Evolutionary conservation across 2,797 vertebrate species (phyloP).

Genomic region (Pampus argenteus): DNA sequence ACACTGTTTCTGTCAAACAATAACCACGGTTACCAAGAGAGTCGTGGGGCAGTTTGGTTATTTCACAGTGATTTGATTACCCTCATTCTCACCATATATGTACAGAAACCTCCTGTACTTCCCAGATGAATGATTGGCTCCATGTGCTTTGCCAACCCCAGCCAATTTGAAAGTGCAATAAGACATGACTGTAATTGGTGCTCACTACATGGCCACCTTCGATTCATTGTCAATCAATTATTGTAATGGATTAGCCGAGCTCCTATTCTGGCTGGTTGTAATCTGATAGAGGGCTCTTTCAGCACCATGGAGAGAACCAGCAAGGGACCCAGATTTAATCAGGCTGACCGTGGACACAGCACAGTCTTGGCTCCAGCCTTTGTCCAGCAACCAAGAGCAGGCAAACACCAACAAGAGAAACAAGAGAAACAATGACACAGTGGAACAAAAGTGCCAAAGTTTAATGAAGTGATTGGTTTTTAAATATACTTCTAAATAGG

Average conservation of each 20-base stretch:
- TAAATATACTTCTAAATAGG: constrained; percentile 50
- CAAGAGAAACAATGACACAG: constrained; percentile 65
- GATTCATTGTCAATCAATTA: constrained; percentile 95
- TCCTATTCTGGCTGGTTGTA: constrained; percentile 92
- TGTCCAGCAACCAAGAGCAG: constrained; percentile 66
- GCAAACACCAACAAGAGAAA: constrained; percentile 50
- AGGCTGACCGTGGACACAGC: constrained; percentile 77
- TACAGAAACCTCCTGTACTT: constrained; percentile 85
- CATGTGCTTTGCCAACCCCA: constrained; percentile 47
- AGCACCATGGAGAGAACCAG: constrained; percentile 95
- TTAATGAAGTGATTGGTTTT: constrained; percentile 70
- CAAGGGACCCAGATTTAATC: constrained; percentile 97
- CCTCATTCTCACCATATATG: constrained; percentile 33
- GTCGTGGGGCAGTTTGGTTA: constrained; percentile 39
- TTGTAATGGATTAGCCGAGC: constrained; percentile 96
- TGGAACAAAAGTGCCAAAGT: constrained; percentile 66
- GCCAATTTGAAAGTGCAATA: constrained; percentile 90
- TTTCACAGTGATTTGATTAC: constrained; percentile 55
- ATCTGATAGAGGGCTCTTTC: constrained; percentile 96
- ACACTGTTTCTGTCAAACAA: constrained; percentile 51
- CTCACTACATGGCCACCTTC: constrained; percentile 90
- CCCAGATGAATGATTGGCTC: constrained; percentile 75
- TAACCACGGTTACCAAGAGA: constrained; percentile 34
- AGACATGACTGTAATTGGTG: constrained; percentile 88
- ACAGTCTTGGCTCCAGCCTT: constrained; percentile 68